phyloP scores from a whole-genome alignment of 2,113 vertebrate species.

The Gymnobelideus leadbeateri region DNA sequence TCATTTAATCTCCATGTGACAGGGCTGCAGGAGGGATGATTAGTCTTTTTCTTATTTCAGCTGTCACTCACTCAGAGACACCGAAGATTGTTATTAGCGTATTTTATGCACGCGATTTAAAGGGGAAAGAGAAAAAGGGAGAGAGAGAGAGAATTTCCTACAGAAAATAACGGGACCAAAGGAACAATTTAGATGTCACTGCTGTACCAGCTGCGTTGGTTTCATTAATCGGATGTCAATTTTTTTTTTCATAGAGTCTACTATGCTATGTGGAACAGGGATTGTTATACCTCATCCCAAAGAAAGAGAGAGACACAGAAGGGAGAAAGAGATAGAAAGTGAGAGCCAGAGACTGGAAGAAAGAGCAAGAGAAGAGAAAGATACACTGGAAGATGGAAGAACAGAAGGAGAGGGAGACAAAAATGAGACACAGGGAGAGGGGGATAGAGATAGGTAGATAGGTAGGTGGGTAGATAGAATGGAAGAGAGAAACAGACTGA shows the following conservation, averaged over 20 bases:
- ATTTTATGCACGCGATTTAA: slow-evolving; percentile 85
- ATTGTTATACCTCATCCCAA: not conserved
- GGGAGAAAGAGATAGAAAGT: not conserved
- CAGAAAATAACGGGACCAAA: slow-evolving; percentile 79
- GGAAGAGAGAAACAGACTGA: not conserved
- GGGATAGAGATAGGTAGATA: not conserved
- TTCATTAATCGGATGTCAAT: slow-evolving; percentile 39
- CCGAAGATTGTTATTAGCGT: slow-evolving; percentile 87
- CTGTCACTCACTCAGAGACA: slow-evolving; percentile 89
- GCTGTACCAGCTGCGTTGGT: slow-evolving; percentile 75
- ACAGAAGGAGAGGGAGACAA: not conserved
- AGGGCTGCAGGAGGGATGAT: slow-evolving; percentile 85
- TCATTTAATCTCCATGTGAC: slow-evolving; percentile 86
- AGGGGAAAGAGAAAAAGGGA: slow-evolving; percentile 61
- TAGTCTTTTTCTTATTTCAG: slow-evolving; percentile 89
- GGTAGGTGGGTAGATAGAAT: not conserved
- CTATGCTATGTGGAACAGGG: slow-evolving; percentile 44
- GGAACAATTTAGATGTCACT: slow-evolving; percentile 84
- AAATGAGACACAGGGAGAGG: not conserved
- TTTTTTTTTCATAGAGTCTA: slow-evolving; percentile 61
- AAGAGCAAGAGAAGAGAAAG: not conserved
- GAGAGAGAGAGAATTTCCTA: slow-evolving; percentile 73
- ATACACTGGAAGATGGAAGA: not conserved
- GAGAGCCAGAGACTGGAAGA: not conserved
- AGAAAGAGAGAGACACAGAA: not conserved